Evolutionary conservation across 1,140 invertebrate genomes (phyloP).

Genomic region (Saxidomus purpurata): DNA sequence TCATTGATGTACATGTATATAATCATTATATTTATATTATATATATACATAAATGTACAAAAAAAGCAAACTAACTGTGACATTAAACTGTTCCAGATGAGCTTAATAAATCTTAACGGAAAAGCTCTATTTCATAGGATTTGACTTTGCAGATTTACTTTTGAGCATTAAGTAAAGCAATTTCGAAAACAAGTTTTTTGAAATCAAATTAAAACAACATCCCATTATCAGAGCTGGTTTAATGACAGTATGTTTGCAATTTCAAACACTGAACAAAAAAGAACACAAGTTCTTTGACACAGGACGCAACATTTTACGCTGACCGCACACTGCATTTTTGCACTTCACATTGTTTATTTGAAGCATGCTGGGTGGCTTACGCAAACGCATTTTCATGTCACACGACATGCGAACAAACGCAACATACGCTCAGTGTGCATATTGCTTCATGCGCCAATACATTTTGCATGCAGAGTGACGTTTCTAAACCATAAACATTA

Average conservation of each 20-base stretch:
- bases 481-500: neutral
- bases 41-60: neutral
- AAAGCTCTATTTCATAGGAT: no score
- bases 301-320: constrained; percentile 59
- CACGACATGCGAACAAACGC: constrained; percentile 60
- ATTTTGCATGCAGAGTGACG: constrained; percentile 59
- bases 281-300: constrained; percentile 24
- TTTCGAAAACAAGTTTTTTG: neutral
- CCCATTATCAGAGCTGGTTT: neutral
- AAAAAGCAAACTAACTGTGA: no score
- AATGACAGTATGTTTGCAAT: constrained; percentile 5
- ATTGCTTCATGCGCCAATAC: constrained; percentile 64
- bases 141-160: no score
- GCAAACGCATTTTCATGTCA: constrained; percentile 58
- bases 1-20: constrained; percentile 36
- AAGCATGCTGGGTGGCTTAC: constrained; percentile 55
- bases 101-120: no score
- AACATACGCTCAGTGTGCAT: constrained; percentile 64
- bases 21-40: neutral
- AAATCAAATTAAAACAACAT: neutral
- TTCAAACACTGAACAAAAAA: constrained; percentile 15
- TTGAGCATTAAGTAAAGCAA: no score
- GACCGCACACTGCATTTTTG: constrained; percentile 47
- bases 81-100: no score
- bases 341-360: constrained; percentile 12